Evolutionary conservation across 2,888 invertebrate species (phyloP).

Genomic region (Temnothorax ravouxi): DNA sequence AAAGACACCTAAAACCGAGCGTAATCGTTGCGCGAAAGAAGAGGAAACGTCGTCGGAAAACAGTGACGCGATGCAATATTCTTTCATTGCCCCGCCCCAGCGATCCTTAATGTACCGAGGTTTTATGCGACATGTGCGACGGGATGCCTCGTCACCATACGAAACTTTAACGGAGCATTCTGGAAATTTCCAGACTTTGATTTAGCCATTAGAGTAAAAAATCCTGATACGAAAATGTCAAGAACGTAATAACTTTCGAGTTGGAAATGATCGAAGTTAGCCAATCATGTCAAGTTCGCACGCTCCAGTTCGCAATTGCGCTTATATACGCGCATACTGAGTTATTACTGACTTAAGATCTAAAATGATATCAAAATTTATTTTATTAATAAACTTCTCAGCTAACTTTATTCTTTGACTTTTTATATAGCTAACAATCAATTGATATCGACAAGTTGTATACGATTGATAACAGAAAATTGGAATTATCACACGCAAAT

Average conservation of each 20-base stretch:
- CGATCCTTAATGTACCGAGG: conserved; percentile 73
- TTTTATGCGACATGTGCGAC: conserved; percentile 63
- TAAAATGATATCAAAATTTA: neutral
- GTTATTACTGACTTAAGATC: neutral
- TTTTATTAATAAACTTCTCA: neutral
- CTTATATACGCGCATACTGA: neutral
- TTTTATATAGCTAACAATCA: neutral
- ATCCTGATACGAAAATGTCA: neutral
- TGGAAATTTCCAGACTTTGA: conserved; percentile 9
- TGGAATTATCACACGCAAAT: neutral
- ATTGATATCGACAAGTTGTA: neutral
- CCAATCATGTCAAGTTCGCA: neutral
- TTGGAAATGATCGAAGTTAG: neutral
- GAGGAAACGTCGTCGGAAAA: conserved; percentile 24
- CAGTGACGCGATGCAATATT: conserved; percentile 48
- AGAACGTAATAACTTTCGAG: neutral
- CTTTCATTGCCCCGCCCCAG: conserved; percentile 54
- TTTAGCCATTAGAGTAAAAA: neutral
- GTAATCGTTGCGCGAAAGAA: conserved; percentile 33
- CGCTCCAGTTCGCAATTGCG: neutral
- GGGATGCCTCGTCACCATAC: no score
- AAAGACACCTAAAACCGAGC: conserved; percentile 32
- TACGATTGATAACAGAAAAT: neutral
- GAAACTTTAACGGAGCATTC: neutral
- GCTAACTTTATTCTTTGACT: neutral